Percentiles rank a stretch among this genome's conserved stretches.
These are phyloP conservation scores for Acleris sparsana DNA, from an alignment of 2,888 invertebrate species.

Conservation along the genomic window DNA sequence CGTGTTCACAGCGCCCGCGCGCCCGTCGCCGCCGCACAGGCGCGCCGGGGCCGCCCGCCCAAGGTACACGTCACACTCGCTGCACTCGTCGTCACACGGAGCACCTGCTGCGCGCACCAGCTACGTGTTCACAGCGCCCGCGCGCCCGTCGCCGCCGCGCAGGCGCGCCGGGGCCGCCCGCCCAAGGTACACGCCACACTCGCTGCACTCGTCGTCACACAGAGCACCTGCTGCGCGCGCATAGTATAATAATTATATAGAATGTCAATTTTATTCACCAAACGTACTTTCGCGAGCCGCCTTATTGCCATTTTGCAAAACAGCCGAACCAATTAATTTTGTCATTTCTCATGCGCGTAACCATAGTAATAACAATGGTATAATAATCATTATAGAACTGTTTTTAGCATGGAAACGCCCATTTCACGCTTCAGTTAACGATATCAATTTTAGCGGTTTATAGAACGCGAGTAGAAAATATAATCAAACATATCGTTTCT, in stretches of 20 bases:
- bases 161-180: slow-evolving; percentile 30
- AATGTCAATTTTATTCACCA: too few species aligned
- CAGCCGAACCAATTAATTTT: too few species aligned
- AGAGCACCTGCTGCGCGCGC: slow-evolving; percentile 66
- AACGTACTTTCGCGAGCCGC: too few species aligned
- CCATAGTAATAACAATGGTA: too few species aligned
- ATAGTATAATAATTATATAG: too few species aligned
- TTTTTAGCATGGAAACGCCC: too few species aligned
- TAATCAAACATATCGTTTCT: not conserved
- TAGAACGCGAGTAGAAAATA: too few species aligned
- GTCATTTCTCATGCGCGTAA: too few species aligned
- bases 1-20: slow-evolving; percentile 60
- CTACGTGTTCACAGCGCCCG: slow-evolving; percentile 63
- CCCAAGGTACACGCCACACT: slow-evolving; percentile 39
- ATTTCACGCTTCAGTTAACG: too few species aligned
- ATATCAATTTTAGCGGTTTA: too few species aligned
- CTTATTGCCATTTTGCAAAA: too few species aligned
- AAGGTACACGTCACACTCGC: slow-evolving; percentile 36
- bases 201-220: slow-evolving; percentile 46
- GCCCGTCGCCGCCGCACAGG: slow-evolving; percentile 8
- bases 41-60: slow-evolving; percentile 36
- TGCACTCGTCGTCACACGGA: slow-evolving; percentile 55
- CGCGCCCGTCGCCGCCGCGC: slow-evolving; percentile 20
- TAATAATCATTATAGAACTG: too few species aligned
- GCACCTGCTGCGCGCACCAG: slow-evolving; percentile 72